phyloP scores from a whole-genome alignment of 1,140 invertebrate species.

The Ditylenchus dipsaci region DNA sequence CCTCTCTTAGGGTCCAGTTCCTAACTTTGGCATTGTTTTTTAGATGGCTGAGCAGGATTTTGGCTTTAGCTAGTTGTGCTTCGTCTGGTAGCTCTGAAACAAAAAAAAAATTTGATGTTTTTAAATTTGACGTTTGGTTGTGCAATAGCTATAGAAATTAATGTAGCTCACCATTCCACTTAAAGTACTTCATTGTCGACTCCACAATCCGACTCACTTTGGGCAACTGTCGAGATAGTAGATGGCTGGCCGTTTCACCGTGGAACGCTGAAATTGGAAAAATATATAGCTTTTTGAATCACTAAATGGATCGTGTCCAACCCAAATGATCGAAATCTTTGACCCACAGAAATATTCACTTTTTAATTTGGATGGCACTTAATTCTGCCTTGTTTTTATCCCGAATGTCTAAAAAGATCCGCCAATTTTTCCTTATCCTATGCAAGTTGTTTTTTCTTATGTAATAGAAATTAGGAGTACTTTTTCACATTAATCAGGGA shows the following conservation, averaged over 20 bases:
- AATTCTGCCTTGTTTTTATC: too few relatives aligned
- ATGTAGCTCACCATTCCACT: constrained; percentile 42
- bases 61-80: constrained; percentile 50
- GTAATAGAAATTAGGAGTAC: too few relatives aligned
- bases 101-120: neutral
- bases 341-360: too few relatives aligned
- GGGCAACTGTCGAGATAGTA: constrained; percentile 48
- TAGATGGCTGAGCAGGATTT: constrained; percentile 52
- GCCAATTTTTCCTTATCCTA: too few relatives aligned
- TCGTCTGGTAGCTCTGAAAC: constrained; percentile 30
- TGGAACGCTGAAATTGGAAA: constrained; percentile 38
- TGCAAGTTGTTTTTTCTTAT: too few relatives aligned
- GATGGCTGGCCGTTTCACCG: constrained; percentile 53
- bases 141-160: too few relatives aligned
- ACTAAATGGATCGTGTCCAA: too few relatives aligned
- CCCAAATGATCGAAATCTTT: too few relatives aligned
- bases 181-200: constrained; percentile 57
- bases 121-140: constrained; percentile 35
- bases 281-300: too few relatives aligned
- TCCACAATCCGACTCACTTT: constrained; percentile 57
- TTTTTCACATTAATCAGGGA: too few relatives aligned
- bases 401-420: too few relatives aligned
- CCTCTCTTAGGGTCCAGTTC: constrained; percentile 56
- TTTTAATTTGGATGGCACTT: too few relatives aligned
- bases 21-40: constrained; percentile 58